Base-by-base conservation (phyloP, 2,113 vertebrate species). In the Pangasianodon gigas region DNA sequence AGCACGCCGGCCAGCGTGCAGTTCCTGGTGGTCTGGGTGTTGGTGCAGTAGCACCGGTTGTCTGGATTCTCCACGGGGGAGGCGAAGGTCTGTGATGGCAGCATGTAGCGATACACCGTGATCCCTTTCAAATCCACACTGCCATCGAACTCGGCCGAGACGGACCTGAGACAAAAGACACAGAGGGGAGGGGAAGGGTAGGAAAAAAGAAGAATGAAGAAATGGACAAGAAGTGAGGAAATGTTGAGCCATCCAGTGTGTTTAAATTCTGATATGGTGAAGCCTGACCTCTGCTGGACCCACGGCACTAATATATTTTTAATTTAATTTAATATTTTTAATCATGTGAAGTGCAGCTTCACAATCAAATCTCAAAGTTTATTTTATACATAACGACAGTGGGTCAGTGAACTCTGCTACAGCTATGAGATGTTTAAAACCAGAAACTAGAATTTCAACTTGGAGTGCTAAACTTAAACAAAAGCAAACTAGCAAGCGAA, bases 1-100 rank as follows among this genome's bases (percentile, higher is more conserved):
- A 99, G 93, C 0, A 96, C 94, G 90, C 98, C 98, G 0, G 94
- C 97, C 10, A 93, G 0, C 0, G 96, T 97, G 93, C 98, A 99
- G 85, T 99, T 97, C 24, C 91, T 86, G 77, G 96, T 97, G 89
- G 94, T 6, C 0, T 29, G 0, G 0, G 0, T 0, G 0, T 98
- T 90, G 0, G 6, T 96, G 87, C 98, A 99, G 95, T 95, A 99
- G 48, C 98, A 99, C 0, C 89, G 85, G 87, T 99, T 99, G 16
- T 97, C 97, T 48, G 92, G 93, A 16, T 98, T 98, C 51, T 91
- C 88, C 0, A 10, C 0, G 0, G 97, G 97, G 0, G 98, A 95
- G 0, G 97, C 98, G 86, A 99, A 95, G 1, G 97, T 97, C 8
- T 92, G 71, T 0, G 93, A 9, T n/a, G 95, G 95, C 60, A 99